Evolutionary conservation across 2,113 vertebrate species (phyloP), one percentile per base, ranked within the genome.

Genomic region (Sander lucioperca): DNA sequence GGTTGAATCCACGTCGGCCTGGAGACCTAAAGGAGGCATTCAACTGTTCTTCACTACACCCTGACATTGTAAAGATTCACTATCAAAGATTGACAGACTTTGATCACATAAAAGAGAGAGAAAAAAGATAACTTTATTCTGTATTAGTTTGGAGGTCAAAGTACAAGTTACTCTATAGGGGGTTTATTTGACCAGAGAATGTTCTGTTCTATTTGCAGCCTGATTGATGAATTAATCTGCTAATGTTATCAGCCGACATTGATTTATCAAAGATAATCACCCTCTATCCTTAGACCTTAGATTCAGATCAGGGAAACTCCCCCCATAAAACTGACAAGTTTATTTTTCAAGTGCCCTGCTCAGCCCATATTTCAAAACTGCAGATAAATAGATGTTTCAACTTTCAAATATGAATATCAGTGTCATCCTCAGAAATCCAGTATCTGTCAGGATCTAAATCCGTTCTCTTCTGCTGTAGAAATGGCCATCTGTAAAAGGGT

Each of bases 11-110:
- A 16, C 16, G 0, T 23, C 82, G 83, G 43, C 93, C 95, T 3
- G 92, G 85, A 81, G 95, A 95, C 78, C 61, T 96, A 3, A 96
- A 96, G 86, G 95, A 96, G 74, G 62, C 93, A 0, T 96, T 95
- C 88, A 95, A 96, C 71, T 27, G 14, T 0, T 0, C 78, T 1
- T 89, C 85, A 1, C 45, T 94, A 10, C 19, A 39, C 6, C 57
- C 79, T 15, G 91, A 93, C 51, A 92, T 93, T 7, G 95, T 96
- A 94, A 94, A 36, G 27, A 58, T 0, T 18, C 19, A 6, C 15
- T 7, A 2, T 47, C 16, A 64, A 4, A 23, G 6, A 36, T 14
- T 14, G 13, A 25, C 23, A n/a, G n/a, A 47, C 11, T 21, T 6
- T 45, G 15, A 45, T 21, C 36, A 13, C 23, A 1, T 3, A 53